Conservation (phyloP, 1,140 invertebrate species). For the Lepeophtheirus salmonis region DNA sequence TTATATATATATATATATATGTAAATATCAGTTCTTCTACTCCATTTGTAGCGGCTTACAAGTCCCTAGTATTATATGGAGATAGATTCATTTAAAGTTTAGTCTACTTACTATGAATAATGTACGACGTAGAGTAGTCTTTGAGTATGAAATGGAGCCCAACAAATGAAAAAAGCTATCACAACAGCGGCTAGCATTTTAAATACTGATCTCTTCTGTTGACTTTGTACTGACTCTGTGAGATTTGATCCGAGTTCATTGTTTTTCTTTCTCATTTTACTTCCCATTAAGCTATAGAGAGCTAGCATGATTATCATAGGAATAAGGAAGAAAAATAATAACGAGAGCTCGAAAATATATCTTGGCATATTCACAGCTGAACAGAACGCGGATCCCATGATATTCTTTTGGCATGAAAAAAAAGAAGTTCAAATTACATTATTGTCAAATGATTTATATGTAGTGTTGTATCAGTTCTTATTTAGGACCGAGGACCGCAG, state of each 20-base stretch:
- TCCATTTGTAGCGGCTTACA: too few species aligned
- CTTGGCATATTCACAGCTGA: conserved; percentile 30
- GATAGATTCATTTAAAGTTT: neutral
- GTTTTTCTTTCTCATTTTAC: neutral
- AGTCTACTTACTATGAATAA: neutral
- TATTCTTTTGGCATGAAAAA: too few species aligned
- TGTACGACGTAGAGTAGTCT: conserved; percentile 36
- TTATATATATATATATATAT: neutral
- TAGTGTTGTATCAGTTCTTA: too few species aligned
- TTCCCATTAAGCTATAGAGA: conserved; percentile 30
- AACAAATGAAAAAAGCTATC: conserved; percentile 75
- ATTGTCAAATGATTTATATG: too few species aligned
- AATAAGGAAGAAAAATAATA: conserved; percentile 30
- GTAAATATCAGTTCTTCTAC: too few species aligned
- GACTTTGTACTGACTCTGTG: neutral
- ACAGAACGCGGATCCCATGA: conserved; percentile 51
- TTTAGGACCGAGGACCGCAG: too few species aligned
- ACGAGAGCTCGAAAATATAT: conserved; percentile 24
- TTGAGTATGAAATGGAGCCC: conserved; percentile 82
- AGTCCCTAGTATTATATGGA: too few species aligned
- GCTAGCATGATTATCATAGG: conserved; percentile 30
- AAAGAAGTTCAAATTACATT: too few species aligned
- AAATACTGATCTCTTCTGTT: neutral
- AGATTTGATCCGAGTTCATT: neutral
- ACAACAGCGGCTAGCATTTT: conserved; percentile 60